phyloP scores from a whole-genome alignment of 2,888 invertebrate genomes.

The Troglohyphantes excavatus region DNA sequence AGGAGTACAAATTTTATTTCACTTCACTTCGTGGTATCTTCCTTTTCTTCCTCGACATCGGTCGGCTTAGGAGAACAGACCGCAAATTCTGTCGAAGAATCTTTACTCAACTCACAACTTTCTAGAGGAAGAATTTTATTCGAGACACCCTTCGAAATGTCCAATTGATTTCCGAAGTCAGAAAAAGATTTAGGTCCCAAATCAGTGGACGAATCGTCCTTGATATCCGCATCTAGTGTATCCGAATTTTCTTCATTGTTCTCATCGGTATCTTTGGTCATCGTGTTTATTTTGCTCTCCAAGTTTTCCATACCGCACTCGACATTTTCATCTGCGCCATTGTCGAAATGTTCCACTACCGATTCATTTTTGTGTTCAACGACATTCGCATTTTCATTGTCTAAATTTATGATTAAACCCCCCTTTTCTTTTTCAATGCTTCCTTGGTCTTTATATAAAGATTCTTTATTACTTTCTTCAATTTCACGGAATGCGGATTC shows the following conservation, averaged over 20 bases:
- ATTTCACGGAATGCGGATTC: not conserved
- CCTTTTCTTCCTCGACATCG: not conserved
- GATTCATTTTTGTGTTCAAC: not conserved
- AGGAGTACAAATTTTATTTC: too few relatives aligned
- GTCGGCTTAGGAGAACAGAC: conserved; percentile 6
- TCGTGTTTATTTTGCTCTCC: not conserved
- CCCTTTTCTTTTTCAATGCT: not conserved
- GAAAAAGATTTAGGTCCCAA: not conserved
- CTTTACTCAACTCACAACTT: conserved; percentile 26
- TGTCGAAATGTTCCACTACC: not conserved
- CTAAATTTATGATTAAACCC: not conserved
- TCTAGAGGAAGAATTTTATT: not conserved
- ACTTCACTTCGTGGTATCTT: not conserved
- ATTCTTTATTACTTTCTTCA: too few relatives aligned
- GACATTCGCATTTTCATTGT: not conserved
- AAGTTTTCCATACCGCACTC: not conserved
- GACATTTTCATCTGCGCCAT: not conserved
- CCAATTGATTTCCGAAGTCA: conserved; percentile 16
- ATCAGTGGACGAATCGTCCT: conserved; percentile 5
- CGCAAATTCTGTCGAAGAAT: conserved; percentile 26
- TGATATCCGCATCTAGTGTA: conserved; percentile 48
- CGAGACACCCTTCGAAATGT: not conserved
- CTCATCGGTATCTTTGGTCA: not conserved
- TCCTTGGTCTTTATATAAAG: too few relatives aligned
- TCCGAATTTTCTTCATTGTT: conserved; percentile 39